phyloP scores from a whole-genome alignment of 2,113 vertebrate genomes.

The Panurus biarmicus region DNA sequence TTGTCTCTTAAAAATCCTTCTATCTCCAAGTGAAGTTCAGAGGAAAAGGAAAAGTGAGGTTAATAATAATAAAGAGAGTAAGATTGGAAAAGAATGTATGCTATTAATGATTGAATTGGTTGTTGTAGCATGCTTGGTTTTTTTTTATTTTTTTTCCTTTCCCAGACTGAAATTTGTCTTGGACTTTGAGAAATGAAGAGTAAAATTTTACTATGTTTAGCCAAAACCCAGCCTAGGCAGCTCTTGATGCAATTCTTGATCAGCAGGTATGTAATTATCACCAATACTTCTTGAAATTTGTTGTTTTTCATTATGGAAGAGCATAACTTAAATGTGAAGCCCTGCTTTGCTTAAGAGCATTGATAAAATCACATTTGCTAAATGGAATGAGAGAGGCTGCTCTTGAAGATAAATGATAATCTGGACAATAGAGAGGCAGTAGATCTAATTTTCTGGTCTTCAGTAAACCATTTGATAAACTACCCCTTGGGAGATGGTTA shows the following conservation, averaged over 20 bases:
- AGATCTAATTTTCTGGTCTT: constrained; percentile 11
- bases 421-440: neutral
- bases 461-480: neutral
- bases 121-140: neutral
- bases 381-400: neutral
- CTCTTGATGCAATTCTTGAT: neutral
- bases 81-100: neutral
- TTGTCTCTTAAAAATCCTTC: neutral
- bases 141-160: neutral
- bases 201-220: neutral
- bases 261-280: neutral
- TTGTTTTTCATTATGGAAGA: neutral
- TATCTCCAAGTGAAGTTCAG: neutral
- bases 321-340: neutral
- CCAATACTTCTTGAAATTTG: neutral
- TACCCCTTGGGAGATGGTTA: neutral
- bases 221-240: neutral
- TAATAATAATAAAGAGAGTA: neutral
- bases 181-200: neutral
- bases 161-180: neutral
- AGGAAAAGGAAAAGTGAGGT: neutral
- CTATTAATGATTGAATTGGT: neutral
- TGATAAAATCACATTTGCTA: neutral
- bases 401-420: neutral
- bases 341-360: neutral